phyloP scores from a whole-genome alignment of 2,888 invertebrate genomes.

The Euplexia lucipara region DNA sequence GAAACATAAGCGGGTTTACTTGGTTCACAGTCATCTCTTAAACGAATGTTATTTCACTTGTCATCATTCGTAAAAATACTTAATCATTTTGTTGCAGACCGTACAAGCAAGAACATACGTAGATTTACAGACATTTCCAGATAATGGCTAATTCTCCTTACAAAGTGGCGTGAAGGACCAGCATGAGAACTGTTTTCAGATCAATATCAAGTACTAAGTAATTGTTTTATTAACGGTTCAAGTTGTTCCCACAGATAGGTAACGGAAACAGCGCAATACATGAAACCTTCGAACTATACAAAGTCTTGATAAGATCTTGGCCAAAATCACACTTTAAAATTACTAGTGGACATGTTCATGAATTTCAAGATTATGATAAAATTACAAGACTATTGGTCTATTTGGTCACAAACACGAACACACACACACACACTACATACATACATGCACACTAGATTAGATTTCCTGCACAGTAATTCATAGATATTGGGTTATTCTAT shows the following conservation, averaged over 20 bases:
- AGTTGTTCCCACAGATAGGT: constrained; percentile 50
- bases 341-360: not conserved
- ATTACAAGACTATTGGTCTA: too few species aligned
- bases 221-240: constrained; percentile 63
- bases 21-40: too few species aligned
- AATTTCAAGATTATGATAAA: not conserved
- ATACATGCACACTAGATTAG: too few species aligned
- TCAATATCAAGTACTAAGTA: constrained; percentile 61
- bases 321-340: constrained; percentile 27
- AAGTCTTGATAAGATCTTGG: constrained; percentile 28
- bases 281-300: constrained; percentile 44
- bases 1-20: too few species aligned
- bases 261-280: constrained; percentile 48
- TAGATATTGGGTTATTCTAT: too few species aligned
- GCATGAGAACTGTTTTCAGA: constrained; percentile 66
- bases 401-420: too few species aligned
- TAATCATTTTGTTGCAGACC: not conserved
- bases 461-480: too few species aligned
- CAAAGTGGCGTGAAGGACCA: constrained; percentile 59
- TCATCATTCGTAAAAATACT: not conserved
- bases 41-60: too few species aligned
- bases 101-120: constrained; percentile 46
- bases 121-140: constrained; percentile 57
- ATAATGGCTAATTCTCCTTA: constrained; percentile 57
- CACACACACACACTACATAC: too few species aligned